These are phyloP conservation scores for Dorcus hopei DNA, from an alignment of 2,888 invertebrate genomes.

Conservation along the genomic window DNA sequence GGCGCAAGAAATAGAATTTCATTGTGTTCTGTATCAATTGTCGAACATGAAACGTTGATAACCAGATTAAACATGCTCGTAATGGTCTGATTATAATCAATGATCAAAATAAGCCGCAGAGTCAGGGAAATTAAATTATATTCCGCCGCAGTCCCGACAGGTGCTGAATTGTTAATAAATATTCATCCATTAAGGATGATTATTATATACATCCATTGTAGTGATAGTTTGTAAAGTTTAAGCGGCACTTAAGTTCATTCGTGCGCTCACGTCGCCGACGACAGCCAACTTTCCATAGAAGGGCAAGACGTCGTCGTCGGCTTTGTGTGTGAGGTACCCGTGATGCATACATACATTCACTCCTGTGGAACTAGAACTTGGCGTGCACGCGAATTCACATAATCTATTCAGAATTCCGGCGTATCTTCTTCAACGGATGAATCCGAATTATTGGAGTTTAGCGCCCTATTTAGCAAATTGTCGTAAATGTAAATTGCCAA, in stretches of 20 bases:
- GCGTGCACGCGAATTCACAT: slow-evolving; percentile 1
- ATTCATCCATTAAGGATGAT: slow-evolving; percentile 23
- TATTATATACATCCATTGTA: slow-evolving; percentile 40
- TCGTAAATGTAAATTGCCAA: slow-evolving; percentile 2
- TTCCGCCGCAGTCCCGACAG: not conserved
- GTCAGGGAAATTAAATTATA: slow-evolving; percentile 4
- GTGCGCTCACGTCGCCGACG: slow-evolving; percentile 21
- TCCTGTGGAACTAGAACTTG: not conserved
- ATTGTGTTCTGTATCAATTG: too few species aligned
- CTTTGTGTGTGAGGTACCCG: not conserved
- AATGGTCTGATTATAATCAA: too few species aligned
- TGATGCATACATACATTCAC: slow-evolving; percentile 4
- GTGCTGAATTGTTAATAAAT: slow-evolving; percentile 4
- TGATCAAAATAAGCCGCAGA: not conserved
- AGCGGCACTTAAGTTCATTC: slow-evolving; percentile 28
- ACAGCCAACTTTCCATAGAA: slow-evolving; percentile 17
- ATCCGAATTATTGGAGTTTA: slow-evolving; percentile 3
- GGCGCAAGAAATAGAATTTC: too few species aligned
- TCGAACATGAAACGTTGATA: too few species aligned
- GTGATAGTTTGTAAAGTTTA: slow-evolving; percentile 37
- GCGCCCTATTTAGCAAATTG: not conserved
- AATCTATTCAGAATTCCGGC: slow-evolving; percentile 2
- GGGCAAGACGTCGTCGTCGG: slow-evolving; percentile 7
- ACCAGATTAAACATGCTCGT: too few species aligned
- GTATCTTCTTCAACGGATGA: not conserved